Percentiles rank a stretch among this genome's conserved stretches.
Evolutionary conservation across 1,140 invertebrate genomes (phyloP).

Genomic region (Pogonomyrmex barbatus): DNA sequence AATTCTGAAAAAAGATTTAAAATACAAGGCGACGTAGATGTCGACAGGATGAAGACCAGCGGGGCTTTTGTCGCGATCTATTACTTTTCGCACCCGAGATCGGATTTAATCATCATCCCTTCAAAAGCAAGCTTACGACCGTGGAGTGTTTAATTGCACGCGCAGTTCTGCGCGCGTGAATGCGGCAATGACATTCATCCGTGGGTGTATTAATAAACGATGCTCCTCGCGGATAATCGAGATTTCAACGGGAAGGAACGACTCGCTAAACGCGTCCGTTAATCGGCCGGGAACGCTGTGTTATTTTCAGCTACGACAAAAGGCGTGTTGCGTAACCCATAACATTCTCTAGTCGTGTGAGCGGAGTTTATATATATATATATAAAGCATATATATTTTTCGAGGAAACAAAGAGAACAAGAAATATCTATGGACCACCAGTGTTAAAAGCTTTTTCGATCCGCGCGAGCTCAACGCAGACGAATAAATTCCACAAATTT

Average conservation of each 20-base stretch:
- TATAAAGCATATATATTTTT: not conserved
- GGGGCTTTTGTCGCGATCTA: conserved; percentile 18
- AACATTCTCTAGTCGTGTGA: conserved; percentile 5
- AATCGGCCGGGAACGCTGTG: not conserved
- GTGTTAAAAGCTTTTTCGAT: not conserved
- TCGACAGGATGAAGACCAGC: not conserved
- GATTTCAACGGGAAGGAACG: conserved; percentile 50
- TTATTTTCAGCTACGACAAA: conserved; percentile 40
- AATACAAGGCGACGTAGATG: not conserved
- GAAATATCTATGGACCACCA: not conserved
- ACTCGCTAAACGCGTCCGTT: conserved; percentile 45
- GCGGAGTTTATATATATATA: not conserved
- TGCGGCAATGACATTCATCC: conserved; percentile 29
- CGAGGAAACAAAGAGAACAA: not conserved
- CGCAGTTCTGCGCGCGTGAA: conserved; percentile 4
- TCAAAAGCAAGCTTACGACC: conserved; percentile 50
- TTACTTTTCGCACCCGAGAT: conserved; percentile 19
- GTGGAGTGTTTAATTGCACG: conserved; percentile 49
- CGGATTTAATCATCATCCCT: conserved; percentile 41
- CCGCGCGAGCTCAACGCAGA: not conserved
- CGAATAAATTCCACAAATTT: not conserved
- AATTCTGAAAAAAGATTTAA: not conserved
- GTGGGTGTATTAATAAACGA: conserved; percentile 45
- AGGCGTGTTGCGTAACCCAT: conserved; percentile 13
- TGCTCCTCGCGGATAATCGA: conserved; percentile 41